phyloP scores from a whole-genome alignment of 2,797 vertebrate genomes.

The Coracias cyanogaster region DNA sequence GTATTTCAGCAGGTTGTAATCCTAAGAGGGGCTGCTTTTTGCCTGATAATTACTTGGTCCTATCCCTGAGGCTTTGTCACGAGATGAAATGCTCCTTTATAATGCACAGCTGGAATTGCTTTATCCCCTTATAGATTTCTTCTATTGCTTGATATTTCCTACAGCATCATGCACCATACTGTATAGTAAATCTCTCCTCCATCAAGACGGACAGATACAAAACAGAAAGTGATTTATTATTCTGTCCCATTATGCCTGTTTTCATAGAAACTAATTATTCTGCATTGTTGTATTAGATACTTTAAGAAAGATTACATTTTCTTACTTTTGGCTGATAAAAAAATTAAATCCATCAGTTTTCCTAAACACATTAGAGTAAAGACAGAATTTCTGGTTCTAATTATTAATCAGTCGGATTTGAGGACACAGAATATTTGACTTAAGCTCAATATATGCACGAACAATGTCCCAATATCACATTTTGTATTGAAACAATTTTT shows the following conservation, averaged over 20 bases:
- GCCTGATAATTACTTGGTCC: slow-evolving; percentile 6
- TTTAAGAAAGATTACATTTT: slow-evolving; percentile 87
- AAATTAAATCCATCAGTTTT: slow-evolving; percentile 88
- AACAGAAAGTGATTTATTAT: slow-evolving; percentile 83
- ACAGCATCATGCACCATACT: slow-evolving; percentile 42
- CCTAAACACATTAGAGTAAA: slow-evolving; percentile 84
- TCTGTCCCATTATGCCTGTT: slow-evolving; percentile 83
- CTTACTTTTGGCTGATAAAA: slow-evolving; percentile 85
- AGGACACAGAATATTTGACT: slow-evolving; percentile 81
- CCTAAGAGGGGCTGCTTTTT: neutral
- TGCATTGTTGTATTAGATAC: slow-evolving; percentile 86
- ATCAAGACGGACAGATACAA: slow-evolving; percentile 79
- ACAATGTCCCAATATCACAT: slow-evolving; percentile 81
- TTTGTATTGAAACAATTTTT: slow-evolving; percentile 84
- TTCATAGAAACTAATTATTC: slow-evolving; percentile 86
- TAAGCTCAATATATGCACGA: slow-evolving; percentile 82
- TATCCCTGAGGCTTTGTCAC: neutral
- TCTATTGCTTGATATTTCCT: slow-evolving; percentile 36
- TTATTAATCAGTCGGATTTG: slow-evolving; percentile 86
- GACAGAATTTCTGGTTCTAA: slow-evolving; percentile 83
- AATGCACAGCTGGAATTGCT: slow-evolving; percentile 42
- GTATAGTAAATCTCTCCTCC: slow-evolving; percentile 77
- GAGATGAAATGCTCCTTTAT: slow-evolving; percentile 24
- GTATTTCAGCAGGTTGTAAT: neutral
- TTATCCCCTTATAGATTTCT: slow-evolving; percentile 42